A percentile compares a stretch with the other conserved stretches of the same genome.
Conservation (phyloP, 2,113 vertebrate genomes). For the Ochotona princeps region DNA sequence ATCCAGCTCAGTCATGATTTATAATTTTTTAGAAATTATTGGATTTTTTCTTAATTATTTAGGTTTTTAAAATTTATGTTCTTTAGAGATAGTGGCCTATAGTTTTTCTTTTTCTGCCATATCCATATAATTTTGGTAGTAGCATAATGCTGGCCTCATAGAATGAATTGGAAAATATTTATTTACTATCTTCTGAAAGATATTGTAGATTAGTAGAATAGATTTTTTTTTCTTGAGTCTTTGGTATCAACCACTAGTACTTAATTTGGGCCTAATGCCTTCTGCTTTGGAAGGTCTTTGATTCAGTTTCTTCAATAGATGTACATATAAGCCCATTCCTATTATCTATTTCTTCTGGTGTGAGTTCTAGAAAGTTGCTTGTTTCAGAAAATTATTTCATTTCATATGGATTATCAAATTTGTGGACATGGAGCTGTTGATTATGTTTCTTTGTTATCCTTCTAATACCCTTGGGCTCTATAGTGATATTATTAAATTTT, state of each 20-base stretch:
- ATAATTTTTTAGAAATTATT: too few relatives aligned
- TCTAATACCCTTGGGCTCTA: background rate
- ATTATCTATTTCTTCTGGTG: background rate
- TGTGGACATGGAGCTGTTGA: background rate
- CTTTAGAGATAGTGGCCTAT: background rate
- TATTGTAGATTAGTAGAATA: background rate
- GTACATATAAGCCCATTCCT: background rate
- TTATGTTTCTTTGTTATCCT: background rate
- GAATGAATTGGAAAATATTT: too few relatives aligned
- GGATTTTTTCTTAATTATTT: too few relatives aligned
- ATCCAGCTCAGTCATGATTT: background rate
- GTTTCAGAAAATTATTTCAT: background rate
- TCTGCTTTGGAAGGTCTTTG: background rate
- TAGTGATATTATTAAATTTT: background rate
- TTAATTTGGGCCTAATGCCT: background rate
- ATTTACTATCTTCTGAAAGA: too few relatives aligned
- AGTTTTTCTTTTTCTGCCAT: background rate
- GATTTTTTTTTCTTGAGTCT: background rate
- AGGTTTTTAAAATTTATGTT: background rate
- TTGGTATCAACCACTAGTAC: constrained; percentile 8
- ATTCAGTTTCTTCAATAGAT: background rate
- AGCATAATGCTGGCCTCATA: background rate
- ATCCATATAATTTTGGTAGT: background rate
- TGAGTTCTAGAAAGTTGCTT: background rate
- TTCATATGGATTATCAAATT: constrained; percentile 14